Evolutionary conservation across 2,888 invertebrate genomes (phyloP).

Genomic region (Lamproptera curius): DNA sequence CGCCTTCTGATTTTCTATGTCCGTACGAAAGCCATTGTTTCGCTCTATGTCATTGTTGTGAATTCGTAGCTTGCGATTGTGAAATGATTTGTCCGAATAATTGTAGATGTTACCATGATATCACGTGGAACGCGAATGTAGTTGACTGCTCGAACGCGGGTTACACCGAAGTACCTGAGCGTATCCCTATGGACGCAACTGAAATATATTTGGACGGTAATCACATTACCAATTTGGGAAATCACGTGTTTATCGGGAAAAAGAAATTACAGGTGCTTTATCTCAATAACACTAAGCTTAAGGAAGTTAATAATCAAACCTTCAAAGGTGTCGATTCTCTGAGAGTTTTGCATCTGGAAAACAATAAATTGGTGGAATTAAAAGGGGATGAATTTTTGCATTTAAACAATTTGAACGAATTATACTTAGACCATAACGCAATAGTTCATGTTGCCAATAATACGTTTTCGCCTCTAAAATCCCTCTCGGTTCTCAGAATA

Average conservation of each 20-base stretch:
- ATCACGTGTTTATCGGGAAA: slow-evolving; percentile 92
- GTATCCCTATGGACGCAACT: slow-evolving; percentile 93
- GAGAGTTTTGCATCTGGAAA: slow-evolving; percentile 86
- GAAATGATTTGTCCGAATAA: slow-evolving; percentile 93
- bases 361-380: slow-evolving; percentile 84
- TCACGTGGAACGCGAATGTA: slow-evolving; percentile 90
- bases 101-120: slow-evolving; percentile 92
- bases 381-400: slow-evolving; percentile 89
- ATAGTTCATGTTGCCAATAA: slow-evolving; percentile 86
- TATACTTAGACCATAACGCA: slow-evolving; percentile 88
- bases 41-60: slow-evolving; percentile 93
- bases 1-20: slow-evolving; percentile 88
- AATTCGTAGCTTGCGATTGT: slow-evolving; percentile 93
- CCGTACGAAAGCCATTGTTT: slow-evolving; percentile 90
- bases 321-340: slow-evolving; percentile 88
- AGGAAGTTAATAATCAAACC: slow-evolving; percentile 86
- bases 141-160: slow-evolving; percentile 89
- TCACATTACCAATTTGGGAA: slow-evolving; percentile 85
- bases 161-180: slow-evolving; percentile 84
- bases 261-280: slow-evolving; percentile 87
- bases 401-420: slow-evolving; percentile 84
- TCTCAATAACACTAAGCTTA: slow-evolving; percentile 86
- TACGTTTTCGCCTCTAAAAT: slow-evolving; percentile 86
- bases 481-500: slow-evolving; percentile 84
- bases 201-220: slow-evolving; percentile 93